Percentiles rank a stretch among this genome's conserved stretches.
These are phyloP conservation scores for Drosophila monieri DNA, from an alignment of 2,888 invertebrate genomes.

Conservation along the genomic window DNA sequence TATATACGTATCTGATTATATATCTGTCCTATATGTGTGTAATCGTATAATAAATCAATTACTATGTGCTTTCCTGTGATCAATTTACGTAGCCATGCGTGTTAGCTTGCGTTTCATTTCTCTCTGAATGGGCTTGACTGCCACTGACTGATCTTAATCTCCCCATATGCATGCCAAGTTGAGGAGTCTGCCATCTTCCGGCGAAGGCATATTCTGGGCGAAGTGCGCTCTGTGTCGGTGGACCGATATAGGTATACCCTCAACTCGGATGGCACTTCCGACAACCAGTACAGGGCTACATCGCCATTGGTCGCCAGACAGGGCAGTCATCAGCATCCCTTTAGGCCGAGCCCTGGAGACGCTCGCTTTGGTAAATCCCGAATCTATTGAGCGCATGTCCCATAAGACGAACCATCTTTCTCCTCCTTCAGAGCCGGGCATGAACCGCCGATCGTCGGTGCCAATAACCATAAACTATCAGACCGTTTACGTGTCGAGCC, in stretches of 20 bases:
- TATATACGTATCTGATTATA: conserved; percentile 22
- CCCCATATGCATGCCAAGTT: conserved; percentile 21
- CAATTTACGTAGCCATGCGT: conserved; percentile 48
- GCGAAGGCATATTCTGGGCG: conserved; percentile 60
- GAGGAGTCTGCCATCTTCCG: conserved; percentile 56
- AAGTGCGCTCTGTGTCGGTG: conserved; percentile 75
- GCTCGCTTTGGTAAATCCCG: conserved; percentile 45
- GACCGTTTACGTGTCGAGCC: conserved; percentile 49
- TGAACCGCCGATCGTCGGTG: conserved; percentile 73
- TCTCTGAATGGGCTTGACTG: conserved; percentile 15
- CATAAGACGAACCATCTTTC: conserved; percentile 15
- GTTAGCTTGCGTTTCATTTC: conserved; percentile 49
- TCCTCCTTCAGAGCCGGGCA: conserved; percentile 40
- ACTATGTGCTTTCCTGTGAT: conserved; percentile 71
- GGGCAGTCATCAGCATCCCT: conserved; percentile 6
- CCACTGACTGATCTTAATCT: background rate
- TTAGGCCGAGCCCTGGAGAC: conserved; percentile 27
- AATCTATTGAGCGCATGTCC: background rate
- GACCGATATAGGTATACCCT: conserved; percentile 65
- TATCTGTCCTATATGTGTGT: conserved; percentile 41
- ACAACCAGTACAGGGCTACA: conserved; percentile 7
- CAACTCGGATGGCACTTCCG: conserved; percentile 19
- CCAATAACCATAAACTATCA: conserved; percentile 76
- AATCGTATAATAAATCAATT: conserved; percentile 64
- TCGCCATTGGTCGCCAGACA: conserved; percentile 24